A percentile compares a stretch with the other conserved stretches of the same genome.
These are phyloP conservation scores for Rhopilema esculentum DNA, from an alignment of 30 jellyfish, hydroid and myxozoan species.

Conservation along the genomic window DNA sequence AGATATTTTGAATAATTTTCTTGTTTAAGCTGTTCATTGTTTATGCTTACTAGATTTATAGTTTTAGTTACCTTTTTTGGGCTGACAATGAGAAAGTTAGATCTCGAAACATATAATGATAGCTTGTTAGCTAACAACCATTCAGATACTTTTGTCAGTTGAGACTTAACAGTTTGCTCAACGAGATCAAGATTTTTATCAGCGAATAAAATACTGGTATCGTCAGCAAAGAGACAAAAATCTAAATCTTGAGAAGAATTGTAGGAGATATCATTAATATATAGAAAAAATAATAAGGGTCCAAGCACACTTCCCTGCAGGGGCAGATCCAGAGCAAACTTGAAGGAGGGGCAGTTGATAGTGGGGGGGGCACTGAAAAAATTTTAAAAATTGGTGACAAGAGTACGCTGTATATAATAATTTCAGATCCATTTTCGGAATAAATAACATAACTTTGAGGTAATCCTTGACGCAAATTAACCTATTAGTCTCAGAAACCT, in stretches of 20 bases:
- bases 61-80: neutral
- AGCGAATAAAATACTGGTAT: neutral
- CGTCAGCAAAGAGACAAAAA: neutral
- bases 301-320: neutral
- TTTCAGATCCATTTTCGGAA: too few species aligned
- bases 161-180: neutral
- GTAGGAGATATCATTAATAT: neutral
- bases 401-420: too few species aligned
- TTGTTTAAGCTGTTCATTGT: slow-evolving; percentile 22
- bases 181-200: neutral
- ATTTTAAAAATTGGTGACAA: too few species aligned
- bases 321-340: too few species aligned
- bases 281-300: neutral
- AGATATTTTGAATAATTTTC: slow-evolving; percentile 32
- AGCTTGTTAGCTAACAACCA: slow-evolving; percentile 26
- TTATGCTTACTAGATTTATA: neutral
- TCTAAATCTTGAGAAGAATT: neutral
- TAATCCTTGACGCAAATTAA: too few species aligned
- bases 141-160: neutral
- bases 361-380: too few species aligned
- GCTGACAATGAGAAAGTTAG: slow-evolving; percentile 26
- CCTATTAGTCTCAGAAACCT: too few species aligned
- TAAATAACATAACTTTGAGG: too few species aligned
- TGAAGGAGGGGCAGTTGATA: too few species aligned
- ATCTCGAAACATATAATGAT: slow-evolving; percentile 34